Evolutionary conservation across 2,113 vertebrate genomes (phyloP).

Genomic region (Anoura caudifer): DNA sequence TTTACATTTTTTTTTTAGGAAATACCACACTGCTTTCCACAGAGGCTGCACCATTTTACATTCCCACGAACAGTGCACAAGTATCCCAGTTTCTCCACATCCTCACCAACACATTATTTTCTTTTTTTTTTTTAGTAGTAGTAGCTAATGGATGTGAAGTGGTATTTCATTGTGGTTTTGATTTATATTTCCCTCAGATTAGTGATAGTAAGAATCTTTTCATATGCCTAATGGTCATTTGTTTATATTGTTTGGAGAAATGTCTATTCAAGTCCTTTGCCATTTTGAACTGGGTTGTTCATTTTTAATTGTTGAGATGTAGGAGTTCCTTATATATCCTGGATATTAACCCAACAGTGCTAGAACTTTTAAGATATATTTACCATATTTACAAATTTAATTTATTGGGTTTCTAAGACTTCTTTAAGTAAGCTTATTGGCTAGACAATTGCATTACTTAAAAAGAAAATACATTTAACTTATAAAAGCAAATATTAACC

Average conservation of each 20-base stretch:
- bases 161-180: not conserved
- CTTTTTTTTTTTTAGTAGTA: not conserved
- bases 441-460: not conserved
- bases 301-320: not conserved
- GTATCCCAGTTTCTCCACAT: not conserved
- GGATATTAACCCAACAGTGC: not conserved
- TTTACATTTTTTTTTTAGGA: not conserved
- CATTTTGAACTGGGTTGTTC: not conserved
- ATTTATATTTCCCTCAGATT: constrained; percentile 16
- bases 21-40: not conserved
- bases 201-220: not conserved
- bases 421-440: constrained; percentile 13
- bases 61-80: not conserved
- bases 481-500: constrained; percentile 33
- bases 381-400: constrained; percentile 34
- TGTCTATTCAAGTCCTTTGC: not conserved
- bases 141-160: not conserved
- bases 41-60: not conserved
- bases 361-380: not conserved
- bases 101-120: not conserved
- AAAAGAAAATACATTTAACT: constrained; percentile 20
- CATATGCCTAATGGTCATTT: not conserved
- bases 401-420: not conserved
- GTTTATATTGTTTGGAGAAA: not conserved
- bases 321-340: not conserved